Evolutionary conservation across 2,888 invertebrate species (phyloP).

Genomic region (Cephus sareptanus): DNA sequence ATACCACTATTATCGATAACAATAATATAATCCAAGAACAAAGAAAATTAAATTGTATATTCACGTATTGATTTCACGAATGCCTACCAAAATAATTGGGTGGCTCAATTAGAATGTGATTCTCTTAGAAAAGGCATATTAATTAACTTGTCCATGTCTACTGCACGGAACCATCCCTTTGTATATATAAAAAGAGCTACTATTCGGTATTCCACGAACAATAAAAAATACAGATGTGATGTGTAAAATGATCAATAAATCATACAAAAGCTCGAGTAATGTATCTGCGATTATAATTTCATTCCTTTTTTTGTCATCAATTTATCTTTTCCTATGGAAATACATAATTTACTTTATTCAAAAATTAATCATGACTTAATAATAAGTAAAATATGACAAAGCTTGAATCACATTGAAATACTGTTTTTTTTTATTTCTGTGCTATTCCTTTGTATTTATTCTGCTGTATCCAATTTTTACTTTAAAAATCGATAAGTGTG

Average conservation of each 20-base stretch:
- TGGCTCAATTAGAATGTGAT: neutral
- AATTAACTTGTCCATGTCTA: neutral
- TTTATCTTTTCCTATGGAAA: neutral
- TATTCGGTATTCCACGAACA: conserved; percentile 41
- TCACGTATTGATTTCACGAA: neutral
- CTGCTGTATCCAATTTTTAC: neutral
- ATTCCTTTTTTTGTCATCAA: neutral
- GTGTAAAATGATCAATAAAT: conserved; percentile 50
- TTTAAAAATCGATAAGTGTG: neutral
- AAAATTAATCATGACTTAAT: neutral
- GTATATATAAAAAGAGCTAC: conserved; percentile 45
- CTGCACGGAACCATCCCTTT: neutral
- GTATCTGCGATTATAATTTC: neutral
- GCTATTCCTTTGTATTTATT: neutral
- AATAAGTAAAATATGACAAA: neutral
- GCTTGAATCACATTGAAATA: neutral
- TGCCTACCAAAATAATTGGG: neutral
- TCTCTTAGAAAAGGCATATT: neutral
- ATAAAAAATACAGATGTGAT: conserved; percentile 31
- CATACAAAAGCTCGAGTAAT: conserved; percentile 4
- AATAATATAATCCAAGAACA: neutral
- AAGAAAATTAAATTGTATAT: neutral
- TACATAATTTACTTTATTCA: neutral
- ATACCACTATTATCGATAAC: neutral
- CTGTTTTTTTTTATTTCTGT: neutral